Evolutionary conservation across 2,888 invertebrate genomes (phyloP), one percentile per base, ranked within the genome.

Genomic region (Lasioglossum figueresi): DNA sequence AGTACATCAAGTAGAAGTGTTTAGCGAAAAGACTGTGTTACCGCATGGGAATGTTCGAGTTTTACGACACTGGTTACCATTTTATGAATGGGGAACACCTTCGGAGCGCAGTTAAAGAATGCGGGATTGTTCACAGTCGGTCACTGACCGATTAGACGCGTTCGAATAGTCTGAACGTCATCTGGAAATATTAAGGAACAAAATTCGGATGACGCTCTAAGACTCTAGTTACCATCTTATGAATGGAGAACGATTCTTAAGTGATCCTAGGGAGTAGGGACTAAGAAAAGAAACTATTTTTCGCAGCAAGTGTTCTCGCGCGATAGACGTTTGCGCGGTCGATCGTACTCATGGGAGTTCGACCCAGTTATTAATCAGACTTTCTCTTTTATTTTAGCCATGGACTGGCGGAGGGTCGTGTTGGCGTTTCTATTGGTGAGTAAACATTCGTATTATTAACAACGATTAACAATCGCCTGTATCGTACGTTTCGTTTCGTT

Each of bases 331-430:
- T 90, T 85, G 83, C 85, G 79, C 84, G 85, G 80, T 82, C 87
- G 90, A 88, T 85, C 88, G 79, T 88, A 91, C 85, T 85, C 80
- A 83, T 85, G 83, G 80, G 71, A 87, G 84, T 91, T 90, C 91
- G 92, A 93, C 91, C 92, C 88, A 92, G 90, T 93, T 94, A 94
- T 94, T 94, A 94, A 94, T 94, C 85, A 93, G 90, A 93, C 92
- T 94, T 94, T 94, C 93, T 94, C 92, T 94, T 94, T 93, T 93
- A 91, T 94, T 95, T 93, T 91, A 95, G 95, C 91, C 93, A 94
- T 95, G 94, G 94, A 94, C 92, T 94, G 94, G 93, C 93, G 92
- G 91, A 91, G 92, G 88, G 88, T 89, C 88, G 90, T 90, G 83
- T 86, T 93, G 90, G 89, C 90, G 88, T 93, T 94, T 91, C 91